Evolutionary conservation across 2,113 vertebrate species (phyloP).

Genomic region (Myotis lucifugus): DNA sequence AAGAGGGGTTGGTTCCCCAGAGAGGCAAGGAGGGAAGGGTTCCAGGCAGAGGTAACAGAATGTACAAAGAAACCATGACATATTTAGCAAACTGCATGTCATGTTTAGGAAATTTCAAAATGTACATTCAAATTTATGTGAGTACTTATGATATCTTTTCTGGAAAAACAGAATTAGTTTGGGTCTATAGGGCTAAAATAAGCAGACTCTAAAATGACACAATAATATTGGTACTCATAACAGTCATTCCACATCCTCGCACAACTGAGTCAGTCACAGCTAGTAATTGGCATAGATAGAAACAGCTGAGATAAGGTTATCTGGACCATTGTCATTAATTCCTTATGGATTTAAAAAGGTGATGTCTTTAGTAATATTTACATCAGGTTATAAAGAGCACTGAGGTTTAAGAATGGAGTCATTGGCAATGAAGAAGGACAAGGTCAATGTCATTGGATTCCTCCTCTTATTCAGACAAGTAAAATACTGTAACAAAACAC

Average conservation of each 20-base stretch:
- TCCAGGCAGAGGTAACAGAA: neutral
- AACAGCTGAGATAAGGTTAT: neutral
- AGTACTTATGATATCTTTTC: neutral
- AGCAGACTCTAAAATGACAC: neutral
- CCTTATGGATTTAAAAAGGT: neutral
- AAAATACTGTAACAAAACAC: neutral
- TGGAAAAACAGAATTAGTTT: neutral
- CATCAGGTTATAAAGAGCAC: neutral
- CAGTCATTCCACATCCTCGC: neutral
- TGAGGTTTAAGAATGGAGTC: neutral
- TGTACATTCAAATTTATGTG: neutral
- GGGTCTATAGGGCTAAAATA: neutral
- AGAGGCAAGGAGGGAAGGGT: neutral
- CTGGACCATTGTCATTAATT: constrained; percentile 7
- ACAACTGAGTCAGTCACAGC: neutral
- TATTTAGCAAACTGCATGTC: neutral
- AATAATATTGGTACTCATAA: neutral
- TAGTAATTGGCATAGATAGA: neutral
- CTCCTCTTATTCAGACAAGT: neutral
- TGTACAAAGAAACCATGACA: neutral
- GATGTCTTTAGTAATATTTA: constrained; percentile 33
- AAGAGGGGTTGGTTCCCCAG: neutral
- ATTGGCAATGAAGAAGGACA: constrained; percentile 1
- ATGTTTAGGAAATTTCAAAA: neutral
- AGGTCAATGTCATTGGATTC: neutral